A percentile compares a stretch with the other conserved stretches of the same genome.
phyloP scores from a whole-genome alignment of 2,888 invertebrate species.

The Harpagoxenus sublaevis region DNA sequence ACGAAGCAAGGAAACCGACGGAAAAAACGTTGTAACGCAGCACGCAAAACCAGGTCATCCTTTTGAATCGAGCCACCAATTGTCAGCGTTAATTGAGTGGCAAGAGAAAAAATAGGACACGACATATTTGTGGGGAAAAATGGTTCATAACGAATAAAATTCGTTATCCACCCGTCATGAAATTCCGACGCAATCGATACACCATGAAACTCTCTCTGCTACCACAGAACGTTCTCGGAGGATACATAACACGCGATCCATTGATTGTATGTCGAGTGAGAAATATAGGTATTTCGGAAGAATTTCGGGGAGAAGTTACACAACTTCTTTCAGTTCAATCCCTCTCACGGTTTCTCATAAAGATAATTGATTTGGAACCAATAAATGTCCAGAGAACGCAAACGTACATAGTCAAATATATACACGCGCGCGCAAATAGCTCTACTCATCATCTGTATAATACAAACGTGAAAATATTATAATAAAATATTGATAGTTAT shows the following conservation, averaged over 20 bases:
- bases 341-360: not conserved
- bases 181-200: slow-evolving; percentile 26
- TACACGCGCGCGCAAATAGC: no score
- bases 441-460: not conserved
- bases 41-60: slow-evolving; percentile 66
- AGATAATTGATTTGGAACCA: slow-evolving; percentile 10
- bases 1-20: slow-evolving; percentile 5
- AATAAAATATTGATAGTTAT: not conserved
- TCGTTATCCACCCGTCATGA: slow-evolving; percentile 24
- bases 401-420: not conserved
- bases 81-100: slow-evolving; percentile 52
- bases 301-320: not conserved
- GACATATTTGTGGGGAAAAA: slow-evolving; percentile 30
- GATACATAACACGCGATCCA: slow-evolving; percentile 10
- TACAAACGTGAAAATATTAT: not conserved
- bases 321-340: not conserved
- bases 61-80: slow-evolving; percentile 62
- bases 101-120: slow-evolving; percentile 34
- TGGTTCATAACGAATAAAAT: slow-evolving; percentile 38
- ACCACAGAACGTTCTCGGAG: not conserved
- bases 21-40: slow-evolving; percentile 46
- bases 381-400: slow-evolving; percentile 5
- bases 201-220: slow-evolving; percentile 13
- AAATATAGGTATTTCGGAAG: slow-evolving; percentile 1
- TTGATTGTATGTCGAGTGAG: not conserved